These are phyloP conservation scores for Diabrotica balteata DNA, from an alignment of 2,888 invertebrate species.

Conservation along the genomic window DNA sequence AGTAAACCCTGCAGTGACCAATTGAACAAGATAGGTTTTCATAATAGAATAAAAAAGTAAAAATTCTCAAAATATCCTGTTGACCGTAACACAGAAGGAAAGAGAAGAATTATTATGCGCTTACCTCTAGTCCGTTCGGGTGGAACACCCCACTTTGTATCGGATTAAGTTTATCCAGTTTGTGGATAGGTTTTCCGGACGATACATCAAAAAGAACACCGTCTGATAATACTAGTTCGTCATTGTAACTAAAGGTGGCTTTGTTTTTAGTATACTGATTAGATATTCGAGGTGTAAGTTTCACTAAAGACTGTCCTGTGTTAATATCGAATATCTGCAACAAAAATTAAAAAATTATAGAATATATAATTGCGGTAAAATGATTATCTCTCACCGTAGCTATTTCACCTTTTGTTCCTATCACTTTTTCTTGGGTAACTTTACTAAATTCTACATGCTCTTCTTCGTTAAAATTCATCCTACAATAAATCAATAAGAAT, in stretches of 20 bases:
- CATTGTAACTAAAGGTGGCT: conserved; percentile 92
- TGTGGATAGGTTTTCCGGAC: conserved; percentile 88
- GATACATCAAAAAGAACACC: conserved; percentile 95
- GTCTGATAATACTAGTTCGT: conserved; percentile 93
- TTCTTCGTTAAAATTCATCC: conserved; percentile 80
- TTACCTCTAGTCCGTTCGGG: conserved; percentile 91
- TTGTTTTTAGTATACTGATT: conserved; percentile 94
- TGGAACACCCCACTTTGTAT: conserved; percentile 95
- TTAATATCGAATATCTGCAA: conserved; percentile 83
- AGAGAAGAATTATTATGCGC: conserved; percentile 12
- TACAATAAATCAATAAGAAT: conserved; percentile 50
- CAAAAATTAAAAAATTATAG: conserved; percentile 9
- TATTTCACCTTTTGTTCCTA: conserved; percentile 86
- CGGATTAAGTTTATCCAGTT: conserved; percentile 97
- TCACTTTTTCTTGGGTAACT: conserved; percentile 80
- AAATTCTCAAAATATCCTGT: no score
- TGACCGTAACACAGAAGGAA: no score
- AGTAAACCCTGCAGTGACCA: no score
- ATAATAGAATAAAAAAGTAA: no score
- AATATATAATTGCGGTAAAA: conserved; percentile 2
- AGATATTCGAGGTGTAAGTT: conserved; percentile 80
- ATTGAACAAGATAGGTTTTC: no score
- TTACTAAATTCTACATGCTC: conserved; percentile 94
- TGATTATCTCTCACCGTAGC: conserved; percentile 69
- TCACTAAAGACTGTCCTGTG: conserved; percentile 76